Evolutionary conservation across 2,888 invertebrate genomes (phyloP), one percentile per base, ranked within the genome.

Genomic region (Drosophila nigricruria): DNA sequence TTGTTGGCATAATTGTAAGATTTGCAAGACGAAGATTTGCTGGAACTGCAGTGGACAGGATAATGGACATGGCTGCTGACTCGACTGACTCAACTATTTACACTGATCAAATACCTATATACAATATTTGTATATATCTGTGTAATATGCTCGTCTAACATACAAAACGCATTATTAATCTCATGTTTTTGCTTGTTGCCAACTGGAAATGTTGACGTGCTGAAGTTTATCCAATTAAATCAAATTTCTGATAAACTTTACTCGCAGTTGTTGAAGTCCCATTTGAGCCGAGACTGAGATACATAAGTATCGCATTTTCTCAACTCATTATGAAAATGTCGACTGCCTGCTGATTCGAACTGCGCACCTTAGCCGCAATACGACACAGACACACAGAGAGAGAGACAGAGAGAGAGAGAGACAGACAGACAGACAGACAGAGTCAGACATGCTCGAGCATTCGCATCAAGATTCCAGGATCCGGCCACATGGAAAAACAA

Each of bases 401-500:
- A 43, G 38, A 60, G 9, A 38, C 42, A 54, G 54, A 68, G 25
- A 30, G 27, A 18, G 25, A 20, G 2, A 12, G n/a, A 0, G n/a
- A 47, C 38, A 20, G 3, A 16, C 23, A 3, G 16, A 47, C 36
- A 20, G n/a, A 54, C 10, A 50, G 6, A 10, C 12, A 42, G 34
- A 34, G 34, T 36, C 30, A 62, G 36, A 16, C 38, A 25, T 30
- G 49, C 25, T 40, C 42, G 36, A 42, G 64, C 43, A 62, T 45
- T 50, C 59, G 43, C 50, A 63, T 50, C 63, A 45, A 70, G 59
- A 60, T 59, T 67, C 77, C 66, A 60, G 66, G 56, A 59, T 58
- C 59, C 67, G 54, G 68, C 83, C 70, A 72, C 66, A 72, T 79
- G 68, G 66, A 70, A 73, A 73, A 85, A 71, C 69, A 82, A 82